Base-by-base conservation (phyloP, 2,113 vertebrate genomes). In the Seriola dumerili region DNA sequence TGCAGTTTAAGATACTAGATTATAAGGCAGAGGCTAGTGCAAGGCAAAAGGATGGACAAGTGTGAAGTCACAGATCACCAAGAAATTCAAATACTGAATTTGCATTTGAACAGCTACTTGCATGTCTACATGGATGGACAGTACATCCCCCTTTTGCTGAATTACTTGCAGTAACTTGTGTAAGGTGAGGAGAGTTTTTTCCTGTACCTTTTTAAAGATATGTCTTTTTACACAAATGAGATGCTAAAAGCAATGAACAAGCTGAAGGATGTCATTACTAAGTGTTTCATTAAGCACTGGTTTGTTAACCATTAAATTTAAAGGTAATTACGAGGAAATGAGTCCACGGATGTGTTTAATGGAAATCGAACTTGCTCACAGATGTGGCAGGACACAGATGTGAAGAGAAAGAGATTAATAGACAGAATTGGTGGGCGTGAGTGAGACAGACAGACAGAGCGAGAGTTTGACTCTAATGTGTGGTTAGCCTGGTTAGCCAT, bases 341-440 rank as follows among this genome's bases (percentile, higher is more conserved):
- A 62, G 46, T 84, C 54, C 32, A 52, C 34, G 71, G 66, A 80
- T 87, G 85, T 79, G 69, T 90, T 78, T 61, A 72, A 81, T 34
- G 58, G 72, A 79, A 78, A 78, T 72, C 9, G 0, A 62, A 55
- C 68, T 16, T 71, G 17, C 71, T 79, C 46, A 84, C 85, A 85
- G 93, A 94, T 93, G 90, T 91, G 87, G 88, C 34, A 32, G 76
- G 46, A 70, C 50, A 86, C 89, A 81, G 91, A 92, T 85, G 88
- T 86, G 74, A 84, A 48, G 59, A 63, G 62, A 77, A 38, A 68
- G 42, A 76, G 65, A 76, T 85, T 88, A 72, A 23, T 40, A 68
- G 57, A 78, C 76, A 65, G 65, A 46, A 70, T 10, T 70, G 48
- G 74, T 75, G 63, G 74, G 54, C 14, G 19, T 25, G 55, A 85